phyloP scores from a whole-genome alignment of 2,888 invertebrate species.

The Camponotus fellah region DNA sequence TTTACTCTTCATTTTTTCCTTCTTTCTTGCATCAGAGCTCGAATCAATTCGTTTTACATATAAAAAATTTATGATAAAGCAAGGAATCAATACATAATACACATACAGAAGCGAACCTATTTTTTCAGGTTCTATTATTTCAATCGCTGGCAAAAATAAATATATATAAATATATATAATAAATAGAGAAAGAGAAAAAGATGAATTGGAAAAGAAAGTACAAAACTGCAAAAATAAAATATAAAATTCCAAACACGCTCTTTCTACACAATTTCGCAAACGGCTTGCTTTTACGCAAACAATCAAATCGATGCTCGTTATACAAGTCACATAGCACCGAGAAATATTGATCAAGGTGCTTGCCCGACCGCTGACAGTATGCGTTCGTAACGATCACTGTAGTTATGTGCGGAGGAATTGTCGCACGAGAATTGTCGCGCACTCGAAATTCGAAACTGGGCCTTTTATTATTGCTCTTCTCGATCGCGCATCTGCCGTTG shows the following conservation, averaged over 20 bases:
- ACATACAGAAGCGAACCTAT: background rate
- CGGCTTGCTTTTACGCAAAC: conserved; percentile 21
- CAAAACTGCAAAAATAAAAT: background rate
- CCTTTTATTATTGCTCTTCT: conserved; percentile 49
- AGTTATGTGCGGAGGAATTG: conserved; percentile 64
- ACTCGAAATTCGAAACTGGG: conserved; percentile 33
- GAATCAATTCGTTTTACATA: background rate
- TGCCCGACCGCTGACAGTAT: conserved; percentile 60
- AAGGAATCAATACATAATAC: too few relatives aligned
- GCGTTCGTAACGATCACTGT: conserved; percentile 54
- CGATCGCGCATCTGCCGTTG: conserved; percentile 54
- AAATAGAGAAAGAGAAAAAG: background rate
- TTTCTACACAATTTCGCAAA: background rate
- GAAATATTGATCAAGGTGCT: conserved; percentile 72
- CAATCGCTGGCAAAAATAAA: background rate
- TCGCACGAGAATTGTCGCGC: conserved; percentile 25
- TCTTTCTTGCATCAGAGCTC: background rate
- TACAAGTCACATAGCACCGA: conserved; percentile 33
- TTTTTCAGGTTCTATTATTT: background rate
- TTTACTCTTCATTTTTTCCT: background rate
- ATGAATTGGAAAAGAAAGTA: background rate
- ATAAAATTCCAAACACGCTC: background rate
- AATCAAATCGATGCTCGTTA: conserved; percentile 36
- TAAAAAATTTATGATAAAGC: background rate
- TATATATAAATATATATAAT: background rate